These are phyloP conservation scores for Alouatta caraya DNA, from an alignment of 2,797 vertebrate genomes.

Conservation along the genomic window DNA sequence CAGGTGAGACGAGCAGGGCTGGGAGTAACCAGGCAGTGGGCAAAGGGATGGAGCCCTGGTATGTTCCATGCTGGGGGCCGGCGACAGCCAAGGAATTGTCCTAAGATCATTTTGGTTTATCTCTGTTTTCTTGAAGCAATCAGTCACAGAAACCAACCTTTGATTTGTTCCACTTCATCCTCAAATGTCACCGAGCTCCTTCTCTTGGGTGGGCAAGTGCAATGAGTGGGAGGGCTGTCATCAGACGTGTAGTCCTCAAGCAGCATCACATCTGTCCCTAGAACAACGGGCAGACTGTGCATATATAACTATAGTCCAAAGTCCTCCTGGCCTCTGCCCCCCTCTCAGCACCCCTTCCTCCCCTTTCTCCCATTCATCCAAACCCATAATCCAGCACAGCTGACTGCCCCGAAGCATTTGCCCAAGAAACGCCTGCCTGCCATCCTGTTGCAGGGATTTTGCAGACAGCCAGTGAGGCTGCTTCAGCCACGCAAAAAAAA, in stretches of 20 bases:
- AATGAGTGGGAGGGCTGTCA: constrained; percentile 82
- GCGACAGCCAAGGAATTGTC: background rate
- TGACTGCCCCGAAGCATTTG: background rate
- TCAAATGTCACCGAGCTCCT: constrained; percentile 98
- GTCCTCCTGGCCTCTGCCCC: rapidly evolving
- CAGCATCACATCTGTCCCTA: constrained; percentile 97
- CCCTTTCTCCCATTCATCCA: background rate
- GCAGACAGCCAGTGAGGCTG: background rate
- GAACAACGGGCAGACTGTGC: background rate
- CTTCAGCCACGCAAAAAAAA: background rate
- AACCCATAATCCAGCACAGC: rapidly evolving
- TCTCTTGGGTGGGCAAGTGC: constrained; percentile 87
- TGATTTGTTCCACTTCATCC: constrained; percentile 95
- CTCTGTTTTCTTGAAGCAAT: background rate
- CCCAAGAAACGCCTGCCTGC: background rate
- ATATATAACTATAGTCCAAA: rapidly evolving
- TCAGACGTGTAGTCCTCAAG: constrained; percentile 93
- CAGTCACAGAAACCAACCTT: constrained; percentile 85
- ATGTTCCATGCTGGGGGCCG: rapidly evolving
- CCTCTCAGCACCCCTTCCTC: background rate
- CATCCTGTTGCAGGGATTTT: background rate
- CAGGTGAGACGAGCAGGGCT: rapidly evolving
- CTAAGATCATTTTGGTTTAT: background rate
- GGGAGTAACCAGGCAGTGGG: rapidly evolving
- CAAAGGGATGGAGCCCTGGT: background rate